Evolutionary conservation across 2,888 invertebrate genomes (phyloP).

Genomic region (Liopterus haemorrhoidalis): DNA sequence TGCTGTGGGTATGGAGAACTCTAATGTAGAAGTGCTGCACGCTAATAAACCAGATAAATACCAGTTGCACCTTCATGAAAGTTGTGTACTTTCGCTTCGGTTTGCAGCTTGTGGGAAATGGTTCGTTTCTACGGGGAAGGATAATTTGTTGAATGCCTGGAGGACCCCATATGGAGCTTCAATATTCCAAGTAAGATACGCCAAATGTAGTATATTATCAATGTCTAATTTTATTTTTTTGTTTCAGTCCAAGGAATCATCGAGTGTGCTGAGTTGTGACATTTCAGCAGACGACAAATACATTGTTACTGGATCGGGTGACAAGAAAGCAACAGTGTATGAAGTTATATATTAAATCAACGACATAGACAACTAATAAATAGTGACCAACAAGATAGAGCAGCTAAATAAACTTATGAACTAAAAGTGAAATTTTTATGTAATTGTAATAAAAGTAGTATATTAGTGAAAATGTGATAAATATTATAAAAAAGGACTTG

Average conservation of each 20-base stretch:
- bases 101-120: conserved; percentile 96
- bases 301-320: conserved; percentile 96
- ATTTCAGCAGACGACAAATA: conserved; percentile 96
- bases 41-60: conserved; percentile 90
- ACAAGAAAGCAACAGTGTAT: conserved; percentile 96
- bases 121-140: conserved; percentile 99
- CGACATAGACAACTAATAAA: too few species aligned
- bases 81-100: conserved; percentile 90
- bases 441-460: conserved; percentile 16
- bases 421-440: conserved; percentile 17
- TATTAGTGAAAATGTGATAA: conserved; percentile 23
- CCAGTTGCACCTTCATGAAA: conserved; percentile 92
- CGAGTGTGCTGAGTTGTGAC: conserved; percentile 97
- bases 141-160: conserved; percentile 96
- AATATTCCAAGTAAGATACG: conserved; percentile 80
- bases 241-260: conserved; percentile 84
- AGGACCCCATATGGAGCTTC: conserved; percentile 96
- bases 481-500: conserved; percentile 20
- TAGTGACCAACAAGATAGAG: too few species aligned
- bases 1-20: conserved; percentile 98
- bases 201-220: not conserved
- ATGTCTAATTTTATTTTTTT: not conserved
- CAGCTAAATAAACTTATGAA: too few species aligned
- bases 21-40: conserved; percentile 90
- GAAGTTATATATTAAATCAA: conserved; percentile 79